These are phyloP conservation scores for Casuarius casuarius DNA, from an alignment of 2,113 vertebrate species.

Conservation along the genomic window DNA sequence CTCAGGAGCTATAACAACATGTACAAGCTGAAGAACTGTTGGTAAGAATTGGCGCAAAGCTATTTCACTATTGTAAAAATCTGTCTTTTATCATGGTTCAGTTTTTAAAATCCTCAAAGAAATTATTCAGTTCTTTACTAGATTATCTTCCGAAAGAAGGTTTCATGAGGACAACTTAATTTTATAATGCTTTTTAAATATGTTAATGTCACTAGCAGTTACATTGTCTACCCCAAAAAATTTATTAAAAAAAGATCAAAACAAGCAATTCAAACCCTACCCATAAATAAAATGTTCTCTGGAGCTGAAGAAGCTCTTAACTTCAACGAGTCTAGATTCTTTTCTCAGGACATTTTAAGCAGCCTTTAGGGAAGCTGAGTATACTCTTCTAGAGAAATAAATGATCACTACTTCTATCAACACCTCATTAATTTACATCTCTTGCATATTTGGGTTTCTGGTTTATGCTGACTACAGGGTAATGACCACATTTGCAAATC, in stretches of 20 bases:
- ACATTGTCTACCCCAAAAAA: background rate
- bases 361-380: background rate
- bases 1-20: background rate
- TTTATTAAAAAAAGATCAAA: background rate
- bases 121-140: background rate
- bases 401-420: background rate
- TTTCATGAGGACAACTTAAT: background rate
- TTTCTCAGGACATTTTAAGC: background rate
- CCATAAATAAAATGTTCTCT: background rate
- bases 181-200: background rate
- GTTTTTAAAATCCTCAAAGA: background rate
- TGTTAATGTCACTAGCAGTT: background rate
- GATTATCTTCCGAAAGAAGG: background rate
- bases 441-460: background rate
- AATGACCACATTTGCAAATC: background rate
- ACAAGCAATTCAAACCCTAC: background rate
- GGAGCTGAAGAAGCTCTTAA: background rate
- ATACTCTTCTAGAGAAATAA: background rate
- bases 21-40: background rate
- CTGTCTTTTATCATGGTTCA: background rate
- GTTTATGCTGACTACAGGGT: background rate
- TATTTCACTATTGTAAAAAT: background rate
- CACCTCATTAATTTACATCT: background rate
- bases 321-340: background rate
- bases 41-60: background rate